Percentiles rank a stretch among this genome's conserved stretches.
phyloP scores from a whole-genome alignment of 2,113 vertebrate species.

The Balaenoptera acutorostrata region DNA sequence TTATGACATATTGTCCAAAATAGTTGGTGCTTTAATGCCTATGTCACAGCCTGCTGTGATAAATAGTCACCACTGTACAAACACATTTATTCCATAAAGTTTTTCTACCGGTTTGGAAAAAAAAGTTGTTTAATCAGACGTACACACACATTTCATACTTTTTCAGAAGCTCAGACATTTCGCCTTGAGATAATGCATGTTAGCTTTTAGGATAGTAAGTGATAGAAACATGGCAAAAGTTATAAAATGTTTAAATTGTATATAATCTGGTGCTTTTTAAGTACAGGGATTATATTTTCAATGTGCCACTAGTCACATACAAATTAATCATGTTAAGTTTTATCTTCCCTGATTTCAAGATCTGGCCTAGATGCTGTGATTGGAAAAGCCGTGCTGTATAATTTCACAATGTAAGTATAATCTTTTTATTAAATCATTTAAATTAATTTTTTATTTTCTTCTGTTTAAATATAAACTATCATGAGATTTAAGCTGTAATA shows the following conservation, averaged over 20 bases:
- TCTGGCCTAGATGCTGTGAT: neutral
- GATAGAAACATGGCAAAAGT: neutral
- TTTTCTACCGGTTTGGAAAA: constrained; percentile 36
- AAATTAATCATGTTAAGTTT: constrained; percentile 11
- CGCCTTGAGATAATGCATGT: neutral
- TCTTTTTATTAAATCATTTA: neutral
- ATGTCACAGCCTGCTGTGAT: constrained; percentile 80
- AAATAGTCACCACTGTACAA: constrained; percentile 86
- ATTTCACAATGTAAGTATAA: neutral
- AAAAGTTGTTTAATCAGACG: constrained; percentile 53
- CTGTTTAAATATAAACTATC: neutral
- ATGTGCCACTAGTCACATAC: neutral
- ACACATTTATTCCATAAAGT: constrained; percentile 80
- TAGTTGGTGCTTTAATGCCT: constrained; percentile 78
- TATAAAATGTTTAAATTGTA: constrained; percentile 26
- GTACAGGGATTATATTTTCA: neutral
- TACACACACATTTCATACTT: neutral
- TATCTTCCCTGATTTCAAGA: neutral
- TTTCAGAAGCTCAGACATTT: constrained; percentile 44
- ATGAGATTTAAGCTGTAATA: neutral
- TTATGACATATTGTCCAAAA: constrained; percentile 79
- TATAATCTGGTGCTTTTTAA: neutral
- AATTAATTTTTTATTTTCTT: neutral
- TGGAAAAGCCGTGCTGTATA: neutral
- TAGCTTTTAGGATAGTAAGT: neutral